These are phyloP conservation scores for Nesogale talazaci DNA, from an alignment of 2,113 vertebrate species.

Conservation along the genomic window DNA sequence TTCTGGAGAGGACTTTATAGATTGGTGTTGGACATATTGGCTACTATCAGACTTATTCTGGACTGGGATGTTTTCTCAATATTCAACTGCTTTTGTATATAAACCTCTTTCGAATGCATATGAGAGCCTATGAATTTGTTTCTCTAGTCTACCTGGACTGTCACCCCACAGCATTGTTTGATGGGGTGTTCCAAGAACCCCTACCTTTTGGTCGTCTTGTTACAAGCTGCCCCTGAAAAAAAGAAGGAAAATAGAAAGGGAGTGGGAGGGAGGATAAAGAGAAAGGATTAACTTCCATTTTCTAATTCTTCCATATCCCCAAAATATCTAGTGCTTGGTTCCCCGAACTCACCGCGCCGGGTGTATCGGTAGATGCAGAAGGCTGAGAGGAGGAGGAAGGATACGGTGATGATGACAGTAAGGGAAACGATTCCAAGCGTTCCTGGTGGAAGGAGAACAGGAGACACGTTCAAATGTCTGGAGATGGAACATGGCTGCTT, in stretches of 20 bases:
- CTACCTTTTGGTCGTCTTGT: background rate
- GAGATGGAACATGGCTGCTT: background rate
- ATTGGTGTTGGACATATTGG: too few species aligned
- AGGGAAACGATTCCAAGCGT: background rate
- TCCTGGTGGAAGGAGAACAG: background rate
- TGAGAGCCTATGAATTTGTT: too few species aligned
- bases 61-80: too few species aligned
- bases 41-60: too few species aligned
- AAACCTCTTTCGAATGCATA: too few species aligned
- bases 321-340: background rate
- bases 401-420: background rate
- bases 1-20: too few species aligned
- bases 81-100: too few species aligned
- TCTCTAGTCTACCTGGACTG: too few species aligned
- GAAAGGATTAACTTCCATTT: accelerated
- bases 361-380: background rate
- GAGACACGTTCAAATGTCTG: background rate
- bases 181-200: background rate
- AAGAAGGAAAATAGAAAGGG: background rate
- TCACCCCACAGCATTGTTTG: too few species aligned
- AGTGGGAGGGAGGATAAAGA: background rate
- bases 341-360: background rate
- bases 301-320: too few species aligned
- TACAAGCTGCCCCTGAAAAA: background rate
- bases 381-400: background rate